Evolutionary conservation across 1,140 invertebrate species (phyloP), one percentile per base, ranked within the genome.

Genomic region (Diorhabda carinulata): DNA sequence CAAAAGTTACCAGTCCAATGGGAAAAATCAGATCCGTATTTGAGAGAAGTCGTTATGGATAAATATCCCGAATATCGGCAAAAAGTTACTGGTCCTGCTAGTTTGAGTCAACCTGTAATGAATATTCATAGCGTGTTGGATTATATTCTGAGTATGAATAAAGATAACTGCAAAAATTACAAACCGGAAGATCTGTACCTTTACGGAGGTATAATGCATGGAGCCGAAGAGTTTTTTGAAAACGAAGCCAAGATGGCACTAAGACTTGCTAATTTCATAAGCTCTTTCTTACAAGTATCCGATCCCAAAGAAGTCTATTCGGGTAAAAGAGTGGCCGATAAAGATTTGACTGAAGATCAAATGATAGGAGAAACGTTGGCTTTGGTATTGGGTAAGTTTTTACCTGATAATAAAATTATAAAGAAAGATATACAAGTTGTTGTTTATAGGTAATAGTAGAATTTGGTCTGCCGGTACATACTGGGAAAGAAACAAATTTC

Each of bases 401-500:
- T 52, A 8, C 25, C 25, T 25, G 25, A 25, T 25, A 25, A 25
- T 25, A 25, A 25, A 25, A 25, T 25, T 25, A 25, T 25, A 25
- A 52, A 52, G 6, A 52, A 52, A 52, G 47, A 8, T 52, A 4
- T 4, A 52, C n/a, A 8, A 6, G 47, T 52, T 52, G n/a, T 8
- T 52, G 2, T 62, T 47, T 62, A 4, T 25, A 64, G 95, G 94
- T 40, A 93, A 98, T 81, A 91, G 91, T 58, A 92, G 91, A 82
- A 92, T 98, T 71, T 94, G 93, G 89, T 92, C 92, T 5, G 93
- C 94, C 69, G 95, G 95, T 43, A 94, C 91, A 10, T 97, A 91
- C 79, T 99, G 96, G 93, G 96, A 98, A 78, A 86, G 93, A 58
- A 96, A 98, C 79, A 97, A 98, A 82, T 99, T 98, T 80, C 91